Percentiles rank a stretch among this genome's conserved stretches.
phyloP scores from a whole-genome alignment of 2,888 invertebrate species.

The Neoascia interrupta region DNA sequence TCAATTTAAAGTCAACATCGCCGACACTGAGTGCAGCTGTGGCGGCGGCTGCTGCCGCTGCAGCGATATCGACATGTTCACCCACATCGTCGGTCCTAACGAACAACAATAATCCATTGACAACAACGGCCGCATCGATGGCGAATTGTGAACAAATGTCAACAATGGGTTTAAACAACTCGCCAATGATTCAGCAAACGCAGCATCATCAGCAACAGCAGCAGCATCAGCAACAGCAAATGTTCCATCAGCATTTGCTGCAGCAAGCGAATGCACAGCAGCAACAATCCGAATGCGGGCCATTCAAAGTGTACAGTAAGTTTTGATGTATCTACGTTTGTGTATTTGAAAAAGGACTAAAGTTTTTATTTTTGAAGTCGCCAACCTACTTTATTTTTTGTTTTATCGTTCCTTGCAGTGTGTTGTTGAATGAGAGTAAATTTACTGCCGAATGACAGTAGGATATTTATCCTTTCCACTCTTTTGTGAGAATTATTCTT shows the following conservation, averaged over 20 bases:
- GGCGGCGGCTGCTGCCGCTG: slow-evolving; percentile 63
- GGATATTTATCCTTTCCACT: too few species aligned
- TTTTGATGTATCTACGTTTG: too few species aligned
- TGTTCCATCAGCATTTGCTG: slow-evolving; percentile 72
- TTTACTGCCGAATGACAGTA: too few species aligned
- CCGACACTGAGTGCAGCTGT: slow-evolving; percentile 74
- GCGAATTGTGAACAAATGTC: slow-evolving; percentile 72
- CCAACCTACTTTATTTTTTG: background rate
- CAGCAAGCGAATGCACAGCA: slow-evolving; percentile 75
- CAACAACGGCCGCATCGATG: slow-evolving; percentile 71
- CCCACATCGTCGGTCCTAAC: slow-evolving; percentile 66
- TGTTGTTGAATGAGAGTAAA: background rate
- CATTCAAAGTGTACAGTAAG: slow-evolving; percentile 80
- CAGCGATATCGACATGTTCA: slow-evolving; percentile 71
- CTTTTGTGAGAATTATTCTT: too few species aligned
- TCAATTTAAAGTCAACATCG: slow-evolving; percentile 65
- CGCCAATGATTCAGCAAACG: slow-evolving; percentile 58
- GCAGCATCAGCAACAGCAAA: slow-evolving; percentile 71
- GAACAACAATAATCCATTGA: slow-evolving; percentile 56
- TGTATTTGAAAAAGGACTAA: too few species aligned
- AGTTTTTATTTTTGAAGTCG: background rate
- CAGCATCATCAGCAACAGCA: slow-evolving; percentile 70
- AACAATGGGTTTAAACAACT: slow-evolving; percentile 70
- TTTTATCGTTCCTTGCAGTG: background rate
- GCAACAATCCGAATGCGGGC: slow-evolving; percentile 76